Base-by-base conservation (phyloP, 2,797 vertebrate species). In the Typhlichthys eigenmanni region DNA sequence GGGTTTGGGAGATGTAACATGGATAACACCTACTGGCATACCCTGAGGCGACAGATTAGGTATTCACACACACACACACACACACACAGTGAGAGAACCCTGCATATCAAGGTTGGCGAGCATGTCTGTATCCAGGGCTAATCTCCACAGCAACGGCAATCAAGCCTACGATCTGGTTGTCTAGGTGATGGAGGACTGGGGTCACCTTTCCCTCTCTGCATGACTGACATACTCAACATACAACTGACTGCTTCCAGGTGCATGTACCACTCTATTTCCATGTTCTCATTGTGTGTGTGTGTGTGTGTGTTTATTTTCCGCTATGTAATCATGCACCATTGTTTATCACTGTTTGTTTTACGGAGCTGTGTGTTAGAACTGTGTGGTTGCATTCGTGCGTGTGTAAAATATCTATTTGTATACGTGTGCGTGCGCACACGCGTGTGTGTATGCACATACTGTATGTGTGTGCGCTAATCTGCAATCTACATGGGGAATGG, bases 61-160 rank as follows among this genome's bases (percentile, higher is more conserved):
- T 53, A 53, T 53, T 53, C 51, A 62, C 60, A 60, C 64, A 16
- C 24, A 54, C 52, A 57, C 60, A 67, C 60, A 57, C 65, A 66
- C 34, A 46, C 38, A 47, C 55, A 71, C 65, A 29, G 62, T 45
- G 47, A 4, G 14, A 53, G 7, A 53, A 7, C 10, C 49, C 14
- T n/a, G 47, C 19, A 12, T 13, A 49, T 55, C 60, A 64, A 78
- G 81, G 80, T 84, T 80, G 74, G 58, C 46, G 61, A 71, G 64
- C 74, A 58, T 38, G 64, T 67, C 75, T 60, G 71, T 59, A 76
- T 84, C 74, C 63, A 74, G 66, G 68, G 62, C 70, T 85, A 85
- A 89, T 88, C 85, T 82, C 87, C 82, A 81, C 61, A 69, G 87
- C 80, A 88, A 88, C 87, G 6, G 29, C 70, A 85, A 87, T 88